These are phyloP conservation scores for Proterorhinus semilunaris DNA, from an alignment of 2,113 vertebrate genomes.

Conservation along the genomic window DNA sequence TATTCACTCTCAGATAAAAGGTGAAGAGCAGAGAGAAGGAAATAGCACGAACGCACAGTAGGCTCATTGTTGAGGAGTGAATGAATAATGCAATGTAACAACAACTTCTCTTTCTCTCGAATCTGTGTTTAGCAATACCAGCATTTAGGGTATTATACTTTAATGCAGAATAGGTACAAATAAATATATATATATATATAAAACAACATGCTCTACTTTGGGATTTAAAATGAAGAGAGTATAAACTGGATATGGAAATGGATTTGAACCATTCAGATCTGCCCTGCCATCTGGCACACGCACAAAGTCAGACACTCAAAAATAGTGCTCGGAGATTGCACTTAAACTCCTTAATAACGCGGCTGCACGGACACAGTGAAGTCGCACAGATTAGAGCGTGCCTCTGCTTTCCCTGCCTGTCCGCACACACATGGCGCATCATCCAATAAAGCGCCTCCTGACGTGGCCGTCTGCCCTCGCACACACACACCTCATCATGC, in stretches of 20 bases:
- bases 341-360: background rate
- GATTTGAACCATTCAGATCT: conserved; percentile 33
- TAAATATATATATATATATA: background rate
- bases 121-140: too few relatives aligned
- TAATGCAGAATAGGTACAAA: too few relatives aligned
- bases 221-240: background rate
- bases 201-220: background rate
- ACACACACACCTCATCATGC: conserved; percentile 46
- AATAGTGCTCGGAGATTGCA: background rate
- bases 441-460: conserved; percentile 27
- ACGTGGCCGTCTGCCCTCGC: conserved; percentile 17
- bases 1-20: too few relatives aligned
- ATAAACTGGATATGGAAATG: conserved; percentile 31
- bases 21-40: too few relatives aligned
- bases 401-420: conserved; percentile 18
- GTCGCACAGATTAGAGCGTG: conserved; percentile 13
- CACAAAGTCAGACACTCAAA: conserved; percentile 2
- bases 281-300: conserved; percentile 40
- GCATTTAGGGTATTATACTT: too few relatives aligned
- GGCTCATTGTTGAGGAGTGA: too few relatives aligned
- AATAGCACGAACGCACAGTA: too few relatives aligned
- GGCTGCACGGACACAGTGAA: conserved; percentile 7
- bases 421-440: conserved; percentile 21
- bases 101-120: too few relatives aligned
- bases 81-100: too few relatives aligned